These are phyloP conservation scores for Leptonema lineaticorne DNA, from an alignment of 1,140 invertebrate species.

Conservation along the genomic window DNA sequence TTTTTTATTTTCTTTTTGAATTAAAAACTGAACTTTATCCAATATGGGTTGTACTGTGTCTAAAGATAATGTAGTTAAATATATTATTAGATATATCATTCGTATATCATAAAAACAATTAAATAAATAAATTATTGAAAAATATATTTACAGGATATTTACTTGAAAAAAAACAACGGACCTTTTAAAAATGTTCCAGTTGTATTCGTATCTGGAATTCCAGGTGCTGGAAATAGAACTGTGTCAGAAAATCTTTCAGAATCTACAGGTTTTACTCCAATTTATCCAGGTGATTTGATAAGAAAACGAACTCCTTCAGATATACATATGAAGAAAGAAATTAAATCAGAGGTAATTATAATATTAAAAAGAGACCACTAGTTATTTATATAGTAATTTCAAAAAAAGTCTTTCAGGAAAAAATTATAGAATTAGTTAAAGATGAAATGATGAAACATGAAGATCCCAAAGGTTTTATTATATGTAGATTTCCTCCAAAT, in stretches of 20 bases:
- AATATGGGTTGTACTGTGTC: neutral
- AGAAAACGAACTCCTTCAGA: slow-evolving; percentile 27
- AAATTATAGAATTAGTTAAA: slow-evolving; percentile 54
- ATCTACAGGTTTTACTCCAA: slow-evolving; percentile 53
- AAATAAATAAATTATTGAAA: neutral
- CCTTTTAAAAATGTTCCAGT: slow-evolving; percentile 52
- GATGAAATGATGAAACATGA: slow-evolving; percentile 52
- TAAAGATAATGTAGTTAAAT: neutral
- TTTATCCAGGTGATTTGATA: slow-evolving; percentile 53
- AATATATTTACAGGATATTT: neutral
- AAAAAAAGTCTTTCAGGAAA: slow-evolving; percentile 44
- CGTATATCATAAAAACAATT: neutral
- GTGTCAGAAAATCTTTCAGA: slow-evolving; percentile 53
- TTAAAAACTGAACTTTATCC: neutral
- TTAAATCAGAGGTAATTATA: neutral
- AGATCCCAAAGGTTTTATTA: slow-evolving; percentile 52
- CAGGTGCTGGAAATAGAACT: slow-evolving; percentile 54
- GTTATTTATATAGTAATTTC: neutral
- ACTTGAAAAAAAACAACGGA: slow-evolving; percentile 47
- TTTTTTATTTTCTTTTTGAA: too few relatives aligned
- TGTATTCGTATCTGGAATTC: slow-evolving; percentile 56
- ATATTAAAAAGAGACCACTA: neutral
- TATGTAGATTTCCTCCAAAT: slow-evolving; percentile 55
- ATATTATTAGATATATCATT: neutral
- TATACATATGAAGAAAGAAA: neutral